Base-by-base conservation (phyloP, 2,113 vertebrate genomes). In the Leiothrix lutea region DNA sequence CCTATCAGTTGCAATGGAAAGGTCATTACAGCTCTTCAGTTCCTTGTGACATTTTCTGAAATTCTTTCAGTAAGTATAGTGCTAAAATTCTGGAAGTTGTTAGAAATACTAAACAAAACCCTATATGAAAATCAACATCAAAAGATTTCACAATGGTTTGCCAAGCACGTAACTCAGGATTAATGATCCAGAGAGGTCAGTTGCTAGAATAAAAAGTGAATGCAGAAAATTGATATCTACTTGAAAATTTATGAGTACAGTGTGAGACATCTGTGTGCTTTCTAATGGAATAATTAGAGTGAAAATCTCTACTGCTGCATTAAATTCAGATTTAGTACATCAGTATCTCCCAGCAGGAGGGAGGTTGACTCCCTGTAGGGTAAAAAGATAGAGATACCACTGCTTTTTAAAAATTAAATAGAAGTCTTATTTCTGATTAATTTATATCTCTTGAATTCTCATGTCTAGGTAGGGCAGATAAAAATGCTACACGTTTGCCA, bases 201-300 rank as follows among this genome's bases (percentile, higher is more conserved):
- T 85, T 90, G 48, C 82, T 92, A 38, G 89, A 95, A 80, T 91
- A 85, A 92, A 94, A 86, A 87, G 78, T 80, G 84, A 61, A 64
- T 85, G 73, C 40, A 72, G 90, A 88, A 95, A 94, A 95, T 95
- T 94, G 60, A 62, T 96, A 89, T 14, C 82, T 92, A 79, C 80
- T 97, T 91, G 80, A 92, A 95, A 96, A 96, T 94, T 95, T 92
- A 92, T 94, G 91, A 97, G 92, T 94, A 92, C 93, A 75, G 73
- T 90, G 64, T 71, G 78, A 93, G 65, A 85, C 60, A 96, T 94
- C 92, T 94, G 72, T 87, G 85, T 87, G 70, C 92, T 93, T 95
- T 96, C 83, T 94, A 90, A 96, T 94, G 82, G 77, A 61, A 75
- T 95, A 95, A 97, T 96, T 95, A 92, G 84, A 83, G 58, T 77